phyloP scores from a whole-genome alignment of 2,113 vertebrate species.

The Cephalophus harveyi region DNA sequence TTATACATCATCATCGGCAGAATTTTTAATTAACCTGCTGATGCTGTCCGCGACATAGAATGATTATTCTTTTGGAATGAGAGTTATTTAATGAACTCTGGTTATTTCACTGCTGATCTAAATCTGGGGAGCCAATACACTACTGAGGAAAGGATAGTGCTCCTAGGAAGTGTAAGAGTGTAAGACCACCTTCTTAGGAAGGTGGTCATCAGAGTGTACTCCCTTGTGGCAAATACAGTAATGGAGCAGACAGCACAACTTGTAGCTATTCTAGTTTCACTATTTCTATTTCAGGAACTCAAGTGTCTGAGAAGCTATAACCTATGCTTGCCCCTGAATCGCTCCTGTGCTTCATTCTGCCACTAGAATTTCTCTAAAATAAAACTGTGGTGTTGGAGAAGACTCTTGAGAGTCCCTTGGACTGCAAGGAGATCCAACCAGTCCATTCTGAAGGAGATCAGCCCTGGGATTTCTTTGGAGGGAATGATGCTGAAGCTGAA shows the following conservation, averaged over 20 bases:
- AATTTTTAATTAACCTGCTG: slow-evolving; percentile 39
- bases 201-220: background rate
- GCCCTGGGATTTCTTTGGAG: too few relatives aligned
- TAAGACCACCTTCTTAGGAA: background rate
- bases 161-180: background rate
- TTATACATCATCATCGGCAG: background rate
- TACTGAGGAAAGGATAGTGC: background rate
- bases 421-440: too few relatives aligned
- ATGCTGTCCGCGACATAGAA: background rate
- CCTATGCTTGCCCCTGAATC: background rate
- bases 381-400: background rate
- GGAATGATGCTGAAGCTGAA: too few relatives aligned
- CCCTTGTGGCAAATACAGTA: background rate
- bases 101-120: background rate
- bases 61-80: background rate
- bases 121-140: background rate
- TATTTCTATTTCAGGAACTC: slow-evolving; percentile 10
- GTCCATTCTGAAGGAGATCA: too few relatives aligned
- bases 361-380: background rate
- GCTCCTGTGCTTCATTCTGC: background rate
- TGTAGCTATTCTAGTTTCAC: background rate
- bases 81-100: background rate
- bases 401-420: too few relatives aligned
- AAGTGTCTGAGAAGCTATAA: background rate
- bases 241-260: background rate